Conservation (phyloP, 2,113 vertebrate species). For the Oryzias woworae region DNA sequence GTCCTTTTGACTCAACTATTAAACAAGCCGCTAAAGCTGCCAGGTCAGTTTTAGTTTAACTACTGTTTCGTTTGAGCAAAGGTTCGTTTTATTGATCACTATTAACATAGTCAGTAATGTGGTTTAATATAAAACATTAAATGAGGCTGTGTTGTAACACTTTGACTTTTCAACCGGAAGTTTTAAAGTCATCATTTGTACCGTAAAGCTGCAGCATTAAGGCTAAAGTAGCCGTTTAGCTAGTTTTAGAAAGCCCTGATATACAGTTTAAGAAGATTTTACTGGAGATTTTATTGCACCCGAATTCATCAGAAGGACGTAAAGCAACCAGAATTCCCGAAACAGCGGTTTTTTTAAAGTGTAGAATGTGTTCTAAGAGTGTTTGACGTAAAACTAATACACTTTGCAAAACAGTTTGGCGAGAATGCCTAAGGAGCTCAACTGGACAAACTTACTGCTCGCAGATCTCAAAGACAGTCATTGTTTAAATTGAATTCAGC, state of each 20-base stretch:
- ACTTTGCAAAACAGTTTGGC: constrained; percentile 22
- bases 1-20: constrained; percentile 64
- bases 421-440: too few species aligned
- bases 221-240: constrained; percentile 17
- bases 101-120: too few species aligned
- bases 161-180: neutral
- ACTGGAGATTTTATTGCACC: neutral
- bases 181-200: neutral
- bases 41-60: constrained; percentile 58
- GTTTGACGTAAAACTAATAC: neutral
- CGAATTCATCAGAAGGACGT: constrained; percentile 12
- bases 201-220: neutral
- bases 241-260: neutral
- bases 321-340: rapidly evolving
- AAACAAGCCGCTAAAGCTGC: constrained; percentile 42
- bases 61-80: too few species aligned
- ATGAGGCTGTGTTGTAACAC: too few species aligned
- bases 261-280: neutral
- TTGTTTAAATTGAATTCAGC: neutral
- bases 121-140: too few species aligned
- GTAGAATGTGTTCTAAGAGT: neutral
- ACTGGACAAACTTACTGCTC: too few species aligned
- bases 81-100: too few species aligned
- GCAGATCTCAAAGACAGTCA: neutral
- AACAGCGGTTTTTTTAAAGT: rapidly evolving